Base-by-base conservation (phyloP, 2,888 invertebrate species). In the Saturnia japonica region DNA sequence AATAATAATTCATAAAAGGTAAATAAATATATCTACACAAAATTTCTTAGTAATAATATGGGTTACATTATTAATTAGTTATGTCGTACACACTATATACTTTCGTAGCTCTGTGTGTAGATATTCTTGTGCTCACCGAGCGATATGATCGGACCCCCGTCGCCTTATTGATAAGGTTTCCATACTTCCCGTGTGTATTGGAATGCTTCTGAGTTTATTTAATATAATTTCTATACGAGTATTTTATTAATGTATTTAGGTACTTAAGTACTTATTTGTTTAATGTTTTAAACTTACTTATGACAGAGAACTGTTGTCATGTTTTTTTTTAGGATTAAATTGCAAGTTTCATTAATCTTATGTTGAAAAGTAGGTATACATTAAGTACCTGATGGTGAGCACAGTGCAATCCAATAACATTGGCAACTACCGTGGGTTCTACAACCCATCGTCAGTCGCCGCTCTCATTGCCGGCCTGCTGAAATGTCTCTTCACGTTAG, bases 111-210 rank as follows among this genome's bases (percentile, higher is more conserved):
- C 86, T 82, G 81, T 81, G 81, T 82, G 84, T 84, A 88, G 84
- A 88, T 90, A 89, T 88, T 85, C 85, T 83, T 82, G 84, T 82
- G 84, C 82, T 77, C 82, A 80, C 76, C 85, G 84, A 83, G 83
- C 87, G 92, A 93, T 93, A 89, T 84, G 87, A 93, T 92, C 93
- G 87, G 91, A 88, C 91, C 92, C 93, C 93, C 90, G 93, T 85
- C 83, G 93, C 84, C 91, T 91, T 92, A 92, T 91, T 91, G 93
- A 93, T 93, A 93, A 92, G 88, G 88, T 89, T 91, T 90, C 91
- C 89, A 90, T 91, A 92, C 91, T 91, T 91, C 91, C 92, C 89
- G 88, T 88, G 86, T 90, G 86, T 89, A 89, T 87, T 76, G 89
- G 88, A 89, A 90, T 91, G 92, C 91, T 90, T 85, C 91, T 90